Evolutionary conservation across 2,888 invertebrate species (phyloP).

Genomic region (Epinotia demarniana): DNA sequence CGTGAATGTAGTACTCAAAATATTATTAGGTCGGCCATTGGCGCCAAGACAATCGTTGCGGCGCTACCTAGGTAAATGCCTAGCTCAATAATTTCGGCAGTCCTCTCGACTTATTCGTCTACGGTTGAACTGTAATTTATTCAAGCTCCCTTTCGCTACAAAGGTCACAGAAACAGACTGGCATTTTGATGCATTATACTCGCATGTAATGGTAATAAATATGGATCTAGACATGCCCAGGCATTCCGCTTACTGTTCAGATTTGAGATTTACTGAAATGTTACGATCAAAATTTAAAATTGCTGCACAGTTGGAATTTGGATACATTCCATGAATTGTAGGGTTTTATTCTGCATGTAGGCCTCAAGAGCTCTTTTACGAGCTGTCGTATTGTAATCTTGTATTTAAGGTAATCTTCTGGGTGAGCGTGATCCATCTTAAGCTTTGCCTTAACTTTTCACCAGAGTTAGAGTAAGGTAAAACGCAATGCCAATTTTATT

Average conservation of each 20-base stretch:
- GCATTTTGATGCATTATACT: slow-evolving; percentile 20
- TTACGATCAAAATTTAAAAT: slow-evolving; percentile 14
- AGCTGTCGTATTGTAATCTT: no score
- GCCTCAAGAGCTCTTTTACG: no score
- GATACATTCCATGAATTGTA: slow-evolving; percentile 24
- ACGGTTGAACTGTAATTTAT: neutral
- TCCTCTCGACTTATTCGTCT: neutral
- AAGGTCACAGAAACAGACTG: neutral
- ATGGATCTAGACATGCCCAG: slow-evolving; percentile 9
- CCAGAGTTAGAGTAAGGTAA: no score
- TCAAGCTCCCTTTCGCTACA: neutral
- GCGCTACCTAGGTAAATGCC: no score
- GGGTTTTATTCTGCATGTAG: neutral
- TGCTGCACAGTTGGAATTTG: slow-evolving; percentile 6
- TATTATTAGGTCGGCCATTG: no score
- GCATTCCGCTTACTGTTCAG: slow-evolving; percentile 9
- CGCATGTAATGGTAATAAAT: slow-evolving; percentile 26
- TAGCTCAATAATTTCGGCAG: no score
- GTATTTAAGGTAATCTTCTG: no score
- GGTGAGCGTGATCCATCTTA: no score
- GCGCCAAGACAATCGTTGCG: no score
- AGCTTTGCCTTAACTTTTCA: no score
- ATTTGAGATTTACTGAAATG: slow-evolving; percentile 20
- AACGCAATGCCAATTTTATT: no score
- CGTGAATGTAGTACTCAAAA: no score